Evolutionary conservation across 2,888 invertebrate species (phyloP), one percentile per base, ranked within the genome.

Genomic region (Lithophane ornitopus): DNA sequence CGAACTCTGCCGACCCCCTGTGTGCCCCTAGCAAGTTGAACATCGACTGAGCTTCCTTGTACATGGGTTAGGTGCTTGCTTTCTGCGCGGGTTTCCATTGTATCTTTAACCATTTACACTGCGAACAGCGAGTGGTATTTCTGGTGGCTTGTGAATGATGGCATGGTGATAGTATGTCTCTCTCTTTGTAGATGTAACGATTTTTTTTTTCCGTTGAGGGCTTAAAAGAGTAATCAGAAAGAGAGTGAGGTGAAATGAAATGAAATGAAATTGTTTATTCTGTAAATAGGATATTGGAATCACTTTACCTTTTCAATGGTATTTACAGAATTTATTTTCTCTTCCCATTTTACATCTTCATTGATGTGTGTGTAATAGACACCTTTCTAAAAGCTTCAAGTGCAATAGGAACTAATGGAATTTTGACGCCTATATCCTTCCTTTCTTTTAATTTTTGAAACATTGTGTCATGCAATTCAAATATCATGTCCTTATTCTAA

Each of bases 21-120:
- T 89, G 86, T 82, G 74, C 89, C 88, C 84, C 84, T 84, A 84
- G 91, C 92, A 77, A 80, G 92, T 89, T 85, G 84, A 88, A 78
- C 85, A 89, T 87, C 81, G 89, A 94, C 93, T 94, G 93, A 91
- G 89, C 84, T 88, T 89, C 89, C 89, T 85, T 88, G 74, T 80
- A 85, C 85, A 80, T 85, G 80, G 80, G 87, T 84, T 81, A 86
- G 85, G 80, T 86, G 82, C 86, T 86, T 81, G 87, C 91, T 92
- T 89, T 91, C 90, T 85, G 91, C 39, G 81, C 82, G 83, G 78
- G 89, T 92, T 84, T 92, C 92, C 91, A 91, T 87, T 89, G 78
- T 70, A 54, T 66, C 26, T 2, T 2, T 63, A 58, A 66, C 66
- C 34, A 61, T 62, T 63, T 44, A 12, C 8, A 61, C 22, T 16